Percentiles rank a stretch among this genome's conserved stretches.
phyloP scores from a whole-genome alignment of 2,113 vertebrate species.

The Cricetomys ansorgei region DNA sequence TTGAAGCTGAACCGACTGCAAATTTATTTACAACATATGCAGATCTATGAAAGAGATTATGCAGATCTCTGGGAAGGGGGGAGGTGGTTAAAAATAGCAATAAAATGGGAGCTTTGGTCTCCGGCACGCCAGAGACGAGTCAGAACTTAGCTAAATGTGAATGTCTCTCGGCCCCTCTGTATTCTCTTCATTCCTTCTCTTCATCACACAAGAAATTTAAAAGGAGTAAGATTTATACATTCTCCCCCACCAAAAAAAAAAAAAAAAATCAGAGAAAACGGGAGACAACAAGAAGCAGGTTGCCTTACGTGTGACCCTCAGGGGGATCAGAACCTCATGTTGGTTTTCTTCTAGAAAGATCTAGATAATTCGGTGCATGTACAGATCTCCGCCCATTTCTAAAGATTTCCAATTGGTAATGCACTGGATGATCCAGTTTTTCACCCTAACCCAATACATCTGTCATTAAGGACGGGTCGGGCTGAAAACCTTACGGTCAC shows the following conservation, averaged over 20 bases:
- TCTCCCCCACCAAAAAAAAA: too few relatives aligned
- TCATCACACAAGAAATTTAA: not conserved
- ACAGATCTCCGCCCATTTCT: not conserved
- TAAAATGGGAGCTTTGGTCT: not conserved
- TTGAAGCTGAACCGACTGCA: conserved; percentile 52
- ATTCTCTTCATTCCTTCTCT: not conserved
- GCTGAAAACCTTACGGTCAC: not conserved
- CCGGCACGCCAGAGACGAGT: not conserved
- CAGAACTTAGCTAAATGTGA: not conserved
- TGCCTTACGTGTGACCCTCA: not conserved
- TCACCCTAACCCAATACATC: not conserved
- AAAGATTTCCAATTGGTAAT: conserved; percentile 12
- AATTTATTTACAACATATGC: conserved; percentile 71
- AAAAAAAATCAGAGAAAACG: not conserved
- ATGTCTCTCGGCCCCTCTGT: not conserved
- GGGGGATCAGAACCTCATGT: not conserved
- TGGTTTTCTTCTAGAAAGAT: not conserved
- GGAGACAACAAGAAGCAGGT: not conserved
- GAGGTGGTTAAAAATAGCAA: not conserved
- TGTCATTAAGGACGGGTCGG: not conserved
- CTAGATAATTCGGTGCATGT: not conserved
- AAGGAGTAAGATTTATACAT: not conserved
- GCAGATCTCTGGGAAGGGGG: conserved; percentile 29
- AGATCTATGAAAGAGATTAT: conserved; percentile 50
- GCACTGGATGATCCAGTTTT: not conserved